Percentiles rank a stretch among this genome's conserved stretches.
These are phyloP conservation scores for Gonioctena quinquepunctata DNA, from an alignment of 1,140 invertebrate species.

Conservation along the genomic window DNA sequence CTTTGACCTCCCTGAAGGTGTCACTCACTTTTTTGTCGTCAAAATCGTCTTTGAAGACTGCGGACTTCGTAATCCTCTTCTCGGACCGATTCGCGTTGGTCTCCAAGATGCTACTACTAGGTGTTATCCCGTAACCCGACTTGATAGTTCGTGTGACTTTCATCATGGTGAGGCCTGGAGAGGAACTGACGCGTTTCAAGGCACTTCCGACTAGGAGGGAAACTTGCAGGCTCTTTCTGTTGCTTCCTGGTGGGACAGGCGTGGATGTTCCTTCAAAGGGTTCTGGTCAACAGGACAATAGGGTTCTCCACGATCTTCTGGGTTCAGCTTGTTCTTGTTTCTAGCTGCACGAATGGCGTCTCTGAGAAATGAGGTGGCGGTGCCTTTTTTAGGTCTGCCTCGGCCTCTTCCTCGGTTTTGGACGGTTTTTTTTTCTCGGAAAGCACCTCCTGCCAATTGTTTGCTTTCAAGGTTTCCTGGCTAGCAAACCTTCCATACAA, in stretches of 20 bases:
- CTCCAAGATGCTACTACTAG: slow-evolving; percentile 40
- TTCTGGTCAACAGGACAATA: neutral
- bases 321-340: too few relatives aligned
- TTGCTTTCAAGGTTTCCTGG: slow-evolving; percentile 56
- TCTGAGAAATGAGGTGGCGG: slow-evolving; percentile 27
- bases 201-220: slow-evolving; percentile 13
- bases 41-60: slow-evolving; percentile 30
- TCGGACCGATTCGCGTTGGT: slow-evolving; percentile 20
- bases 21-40: too few relatives aligned
- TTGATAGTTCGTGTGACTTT: slow-evolving; percentile 35
- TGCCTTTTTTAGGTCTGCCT: slow-evolving; percentile 16
- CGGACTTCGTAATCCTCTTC: slow-evolving; percentile 29
- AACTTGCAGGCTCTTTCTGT: slow-evolving; percentile 12
- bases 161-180: slow-evolving; percentile 39
- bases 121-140: slow-evolving; percentile 29
- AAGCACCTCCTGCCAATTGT: slow-evolving; percentile 60
- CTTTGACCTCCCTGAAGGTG: too few relatives aligned
- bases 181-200: slow-evolving; percentile 12
- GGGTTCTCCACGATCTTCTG: neutral
- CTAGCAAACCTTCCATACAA: slow-evolving; percentile 61
- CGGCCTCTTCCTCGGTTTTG: too few relatives aligned
- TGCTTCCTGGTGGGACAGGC: neutral
- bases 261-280: too few relatives aligned
- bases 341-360: slow-evolving; percentile 35
- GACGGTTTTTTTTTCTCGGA: slow-evolving; percentile 30